Evolutionary conservation across 2,113 vertebrate species (phyloP), one percentile per base, ranked within the genome.

Genomic region (Chrysemys picta): DNA sequence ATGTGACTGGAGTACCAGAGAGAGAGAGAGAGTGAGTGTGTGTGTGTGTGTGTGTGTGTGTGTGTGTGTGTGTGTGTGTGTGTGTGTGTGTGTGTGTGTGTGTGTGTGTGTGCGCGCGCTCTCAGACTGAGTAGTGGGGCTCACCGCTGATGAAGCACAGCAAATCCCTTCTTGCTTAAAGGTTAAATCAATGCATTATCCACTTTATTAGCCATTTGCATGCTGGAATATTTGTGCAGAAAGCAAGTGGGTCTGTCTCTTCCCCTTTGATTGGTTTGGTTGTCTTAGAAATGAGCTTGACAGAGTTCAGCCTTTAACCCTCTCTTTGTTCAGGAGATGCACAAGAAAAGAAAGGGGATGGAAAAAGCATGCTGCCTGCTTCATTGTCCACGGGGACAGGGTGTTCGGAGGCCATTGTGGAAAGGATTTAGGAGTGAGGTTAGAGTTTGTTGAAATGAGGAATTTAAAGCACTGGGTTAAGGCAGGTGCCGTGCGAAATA

Each of bases 381-480:
- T 21, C 9, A 79, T 80, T 38, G 4, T 69, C 2, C 4, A 25
- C 1, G 0, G 24, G 24, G 11, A 6, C 38, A 31, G 6, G 22
- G 75, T 2, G 10, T 59, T 54, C 10, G 49, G 25, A 56, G 38
- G 47, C 49, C n/a, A 80, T 59, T 35, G 42, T 17, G 11, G 12
- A 10, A 29, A 8, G 21, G 52, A 59, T 87, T 72, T 57, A 69
- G 80, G 79, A 88, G n/a, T 7, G 19, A 62, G 19, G 49, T 59
- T 14, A 0, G 6, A 29, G 9, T 45, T 38, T 59, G 3, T 4
- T 49, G n/a, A 56, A 78, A 59, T 3, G 82, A 10, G 2, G 82
- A 31, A 83, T 29, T 2, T 35, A 38, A 29, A 22, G 11, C 1
- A 6, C 81, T 50, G 57, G 38, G n/a, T 16, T 8, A 49, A 93